Percentiles rank a stretch among this genome's conserved stretches.
These are phyloP conservation scores for Elgonia sp. DNA, from an alignment of 2,888 invertebrate genomes.

Conservation along the genomic window DNA sequence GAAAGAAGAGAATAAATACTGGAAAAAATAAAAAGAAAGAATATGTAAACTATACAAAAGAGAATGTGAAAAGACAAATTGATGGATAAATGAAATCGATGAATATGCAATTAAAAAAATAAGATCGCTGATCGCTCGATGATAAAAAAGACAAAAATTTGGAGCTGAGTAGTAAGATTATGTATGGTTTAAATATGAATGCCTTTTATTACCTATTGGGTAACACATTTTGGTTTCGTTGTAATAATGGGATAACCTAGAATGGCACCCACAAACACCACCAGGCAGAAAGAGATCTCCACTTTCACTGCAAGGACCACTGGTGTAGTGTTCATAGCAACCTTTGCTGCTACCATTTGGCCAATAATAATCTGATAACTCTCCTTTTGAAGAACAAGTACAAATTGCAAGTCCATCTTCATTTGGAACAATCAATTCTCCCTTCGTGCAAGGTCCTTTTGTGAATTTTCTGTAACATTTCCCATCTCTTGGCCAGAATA, in stretches of 20 bases:
- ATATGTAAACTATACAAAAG: no score
- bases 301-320: slow-evolving; percentile 92
- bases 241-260: slow-evolving; percentile 92
- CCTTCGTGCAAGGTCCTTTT: slow-evolving; percentile 93
- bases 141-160: no score
- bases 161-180: no score
- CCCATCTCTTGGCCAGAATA: slow-evolving; percentile 93
- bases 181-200: no score
- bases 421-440: slow-evolving; percentile 90
- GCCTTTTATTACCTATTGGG: slow-evolving; percentile 91
- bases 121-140: no score
- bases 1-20: no score
- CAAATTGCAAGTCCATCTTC: slow-evolving; percentile 90
- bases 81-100: neutral
- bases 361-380: slow-evolving; percentile 89
- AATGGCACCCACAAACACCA: slow-evolving; percentile 91
- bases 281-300: slow-evolving; percentile 94
- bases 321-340: slow-evolving; percentile 91
- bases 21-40: neutral
- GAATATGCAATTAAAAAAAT: no score
- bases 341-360: slow-evolving; percentile 88
- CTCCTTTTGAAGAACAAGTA: slow-evolving; percentile 88
- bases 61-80: no score
- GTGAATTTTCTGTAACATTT: slow-evolving; percentile 92
- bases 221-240: slow-evolving; percentile 91